Conservation (phyloP, 2,113 vertebrate genomes). For the Hippotragus niger region DNA sequence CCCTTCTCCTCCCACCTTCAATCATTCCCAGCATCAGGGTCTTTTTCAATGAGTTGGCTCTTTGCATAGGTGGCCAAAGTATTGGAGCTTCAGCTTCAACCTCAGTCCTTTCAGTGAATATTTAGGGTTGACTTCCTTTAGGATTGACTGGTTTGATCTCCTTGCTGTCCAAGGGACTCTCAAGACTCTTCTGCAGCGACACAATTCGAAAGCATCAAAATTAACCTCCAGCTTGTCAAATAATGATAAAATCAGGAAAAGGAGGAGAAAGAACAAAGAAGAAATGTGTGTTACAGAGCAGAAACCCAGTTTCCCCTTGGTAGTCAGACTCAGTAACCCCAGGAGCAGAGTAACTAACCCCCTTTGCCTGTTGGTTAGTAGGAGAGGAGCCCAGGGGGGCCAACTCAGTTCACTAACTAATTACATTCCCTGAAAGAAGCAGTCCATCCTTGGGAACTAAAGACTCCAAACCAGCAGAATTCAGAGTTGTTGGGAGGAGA, state of each 20-base stretch:
- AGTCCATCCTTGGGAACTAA: background rate
- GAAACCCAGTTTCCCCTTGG: background rate
- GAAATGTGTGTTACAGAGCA: background rate
- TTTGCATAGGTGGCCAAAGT: background rate
- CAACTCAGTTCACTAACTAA: background rate
- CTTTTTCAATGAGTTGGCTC: background rate
- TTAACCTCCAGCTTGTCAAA: background rate
- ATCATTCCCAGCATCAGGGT: background rate
- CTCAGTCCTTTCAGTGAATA: background rate
- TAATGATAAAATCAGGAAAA: background rate
- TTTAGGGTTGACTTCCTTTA: background rate
- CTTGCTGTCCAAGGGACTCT: background rate
- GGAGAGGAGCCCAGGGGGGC: background rate
- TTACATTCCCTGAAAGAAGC: background rate
- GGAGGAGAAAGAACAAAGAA: background rate
- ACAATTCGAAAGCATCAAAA: background rate
- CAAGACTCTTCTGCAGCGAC: background rate
- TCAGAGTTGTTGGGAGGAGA: background rate
- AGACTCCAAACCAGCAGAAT: background rate
- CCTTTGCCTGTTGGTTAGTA: background rate
- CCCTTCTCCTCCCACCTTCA: background rate
- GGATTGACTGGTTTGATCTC: background rate
- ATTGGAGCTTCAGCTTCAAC: background rate
- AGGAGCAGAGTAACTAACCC: background rate
- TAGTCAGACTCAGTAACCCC: background rate